A percentile compares a stretch with the other conserved stretches of the same genome.
Conservation (phyloP, 2,113 vertebrate genomes). For the Lampris incognitus region DNA sequence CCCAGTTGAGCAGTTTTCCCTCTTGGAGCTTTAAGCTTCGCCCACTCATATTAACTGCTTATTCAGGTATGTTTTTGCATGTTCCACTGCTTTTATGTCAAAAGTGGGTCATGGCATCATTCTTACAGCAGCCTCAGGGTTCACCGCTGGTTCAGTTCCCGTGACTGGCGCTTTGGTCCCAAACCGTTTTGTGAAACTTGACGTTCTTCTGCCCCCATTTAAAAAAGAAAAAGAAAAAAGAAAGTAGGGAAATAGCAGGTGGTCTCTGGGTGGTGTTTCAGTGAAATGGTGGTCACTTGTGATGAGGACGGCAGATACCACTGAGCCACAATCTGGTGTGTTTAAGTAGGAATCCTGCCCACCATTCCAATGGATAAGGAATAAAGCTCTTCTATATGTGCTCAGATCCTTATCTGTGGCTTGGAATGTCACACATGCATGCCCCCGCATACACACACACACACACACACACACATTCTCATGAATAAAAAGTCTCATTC, state of each 20-base stretch:
- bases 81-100: too few species aligned
- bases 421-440: constrained; percentile 10
- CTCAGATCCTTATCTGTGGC: constrained; percentile 20
- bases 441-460: background rate
- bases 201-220: too few species aligned
- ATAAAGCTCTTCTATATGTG: constrained; percentile 5
- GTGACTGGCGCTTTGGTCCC: too few species aligned
- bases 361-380: background rate
- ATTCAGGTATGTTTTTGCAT: too few species aligned
- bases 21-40: too few species aligned
- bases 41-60: too few species aligned
- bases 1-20: too few species aligned
- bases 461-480: background rate
- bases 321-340: background rate
- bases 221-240: too few species aligned
- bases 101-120: too few species aligned
- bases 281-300: background rate
- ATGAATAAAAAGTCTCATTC: background rate
- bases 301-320: constrained; percentile 13
- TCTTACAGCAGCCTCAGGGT: too few species aligned
- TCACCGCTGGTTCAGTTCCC: too few species aligned
- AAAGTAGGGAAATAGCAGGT: background rate
- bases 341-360: constrained; percentile 5
- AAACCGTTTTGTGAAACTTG: too few species aligned
- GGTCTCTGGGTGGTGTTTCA: constrained; percentile 4